Conservation (phyloP, 2,797 vertebrate genomes). For the Loriculus beryllinus region DNA sequence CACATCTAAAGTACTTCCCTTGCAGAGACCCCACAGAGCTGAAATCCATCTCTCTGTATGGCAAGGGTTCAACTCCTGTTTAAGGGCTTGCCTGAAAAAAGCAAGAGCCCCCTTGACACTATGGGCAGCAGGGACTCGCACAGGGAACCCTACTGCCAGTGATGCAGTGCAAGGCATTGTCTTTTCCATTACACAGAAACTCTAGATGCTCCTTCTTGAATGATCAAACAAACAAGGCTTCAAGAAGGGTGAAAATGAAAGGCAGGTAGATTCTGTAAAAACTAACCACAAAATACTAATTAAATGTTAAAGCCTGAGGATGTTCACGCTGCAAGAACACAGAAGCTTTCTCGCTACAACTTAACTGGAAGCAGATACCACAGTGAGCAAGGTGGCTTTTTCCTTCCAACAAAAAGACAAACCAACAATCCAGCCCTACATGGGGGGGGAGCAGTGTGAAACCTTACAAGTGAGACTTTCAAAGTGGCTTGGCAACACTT, state of each 20-base stretch:
- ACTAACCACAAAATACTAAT: not conserved
- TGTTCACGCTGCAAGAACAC: not conserved
- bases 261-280: not conserved
- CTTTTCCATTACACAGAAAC: not conserved
- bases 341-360: not conserved
- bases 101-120: not conserved
- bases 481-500: not conserved
- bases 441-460: not conserved
- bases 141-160: fast-evolving
- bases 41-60: not conserved
- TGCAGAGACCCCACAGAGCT: not conserved
- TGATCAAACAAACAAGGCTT: not conserved
- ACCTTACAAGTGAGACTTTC: not conserved
- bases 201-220: not conserved
- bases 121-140: not conserved
- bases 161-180: not conserved
- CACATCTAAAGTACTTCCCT: not conserved
- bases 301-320: not conserved
- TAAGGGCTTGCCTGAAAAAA: not conserved
- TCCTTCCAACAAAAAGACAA: not conserved
- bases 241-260: not conserved
- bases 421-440: not conserved
- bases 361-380: not conserved
- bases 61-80: not conserved
- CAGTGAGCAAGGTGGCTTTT: not conserved